Evolutionary conservation across 1,140 invertebrate genomes (phyloP).

Genomic region (Papilio xuthus): DNA sequence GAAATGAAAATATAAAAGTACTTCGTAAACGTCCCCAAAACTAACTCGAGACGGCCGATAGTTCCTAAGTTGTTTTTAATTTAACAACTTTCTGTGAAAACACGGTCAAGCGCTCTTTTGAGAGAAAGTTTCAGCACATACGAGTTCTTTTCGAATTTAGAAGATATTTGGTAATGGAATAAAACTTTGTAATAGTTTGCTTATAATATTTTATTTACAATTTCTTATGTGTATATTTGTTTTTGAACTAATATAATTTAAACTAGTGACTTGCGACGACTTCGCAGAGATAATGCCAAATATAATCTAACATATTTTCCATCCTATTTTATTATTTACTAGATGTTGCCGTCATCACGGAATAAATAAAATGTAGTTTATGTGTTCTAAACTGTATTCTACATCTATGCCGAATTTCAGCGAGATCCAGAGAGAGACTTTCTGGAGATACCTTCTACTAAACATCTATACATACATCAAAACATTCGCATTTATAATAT

Average conservation of each 20-base stretch:
- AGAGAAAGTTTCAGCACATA: constrained; percentile 2
- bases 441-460: too few relatives aligned
- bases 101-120: constrained; percentile 20
- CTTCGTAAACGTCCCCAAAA: constrained; percentile 4
- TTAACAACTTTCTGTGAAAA: constrained; percentile 23
- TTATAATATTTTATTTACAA: background rate
- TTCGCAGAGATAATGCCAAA: background rate
- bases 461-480: too few relatives aligned
- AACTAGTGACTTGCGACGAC: background rate
- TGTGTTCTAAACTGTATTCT: too few relatives aligned
- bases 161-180: constrained; percentile 19
- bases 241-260: background rate
- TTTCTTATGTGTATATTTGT: background rate
- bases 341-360: too few relatives aligned
- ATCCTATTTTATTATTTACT: too few relatives aligned
- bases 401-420: too few relatives aligned
- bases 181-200: background rate
- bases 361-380: too few relatives aligned
- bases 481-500: too few relatives aligned
- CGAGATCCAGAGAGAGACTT: too few relatives aligned
- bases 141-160: constrained; percentile 2
- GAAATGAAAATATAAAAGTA: constrained; percentile 14
- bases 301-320: too few relatives aligned
- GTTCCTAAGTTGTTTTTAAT: constrained; percentile 24
- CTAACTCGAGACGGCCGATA: constrained; percentile 8